A percentile compares a stretch with the other conserved stretches of the same genome.
Evolutionary conservation across 2,113 vertebrate genomes (phyloP).

Genomic region (Microtus montanus): DNA sequence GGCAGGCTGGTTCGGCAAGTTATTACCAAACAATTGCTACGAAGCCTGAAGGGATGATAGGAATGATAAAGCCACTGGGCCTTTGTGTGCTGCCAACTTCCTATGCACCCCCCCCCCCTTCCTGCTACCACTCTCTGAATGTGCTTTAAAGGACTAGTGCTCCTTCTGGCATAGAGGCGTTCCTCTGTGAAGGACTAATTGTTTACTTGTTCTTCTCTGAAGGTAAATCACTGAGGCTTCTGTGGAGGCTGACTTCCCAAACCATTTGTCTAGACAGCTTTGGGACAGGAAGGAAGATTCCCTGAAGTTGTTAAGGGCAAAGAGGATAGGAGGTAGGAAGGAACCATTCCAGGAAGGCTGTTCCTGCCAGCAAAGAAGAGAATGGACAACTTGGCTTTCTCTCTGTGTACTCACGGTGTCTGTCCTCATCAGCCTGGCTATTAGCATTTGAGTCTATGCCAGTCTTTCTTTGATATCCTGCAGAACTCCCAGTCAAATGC

Average conservation of each 20-base stretch:
- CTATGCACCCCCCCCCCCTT: background rate
- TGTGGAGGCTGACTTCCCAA: constrained; percentile 22
- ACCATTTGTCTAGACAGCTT: constrained; percentile 45
- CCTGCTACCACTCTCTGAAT: background rate
- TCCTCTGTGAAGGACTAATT: constrained; percentile 17
- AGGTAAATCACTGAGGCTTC: constrained; percentile 28
- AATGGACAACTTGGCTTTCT: constrained; percentile 38
- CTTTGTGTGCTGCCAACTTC: background rate
- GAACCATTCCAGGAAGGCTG: constrained; percentile 56
- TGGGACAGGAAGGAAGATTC: constrained; percentile 59
- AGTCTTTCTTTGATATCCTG: constrained; percentile 56
- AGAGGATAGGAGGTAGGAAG: constrained; percentile 27
- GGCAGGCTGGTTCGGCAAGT: background rate
- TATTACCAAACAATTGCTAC: background rate
- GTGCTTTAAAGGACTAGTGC: background rate
- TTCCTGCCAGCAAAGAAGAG: constrained; percentile 45
- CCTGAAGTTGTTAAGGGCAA: constrained; percentile 53
- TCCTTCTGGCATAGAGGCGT: background rate
- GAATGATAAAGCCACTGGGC: background rate
- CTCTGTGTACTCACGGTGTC: constrained; percentile 46
- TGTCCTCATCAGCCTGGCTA: constrained; percentile 30
- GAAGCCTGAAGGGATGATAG: background rate
- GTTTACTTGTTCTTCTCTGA: constrained; percentile 13
- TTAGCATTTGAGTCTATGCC: constrained; percentile 74
- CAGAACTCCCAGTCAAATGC: constrained; percentile 37